These are phyloP conservation scores for Drepana arcuata DNA, from an alignment of 1,140 invertebrate species.

Conservation along the genomic window DNA sequence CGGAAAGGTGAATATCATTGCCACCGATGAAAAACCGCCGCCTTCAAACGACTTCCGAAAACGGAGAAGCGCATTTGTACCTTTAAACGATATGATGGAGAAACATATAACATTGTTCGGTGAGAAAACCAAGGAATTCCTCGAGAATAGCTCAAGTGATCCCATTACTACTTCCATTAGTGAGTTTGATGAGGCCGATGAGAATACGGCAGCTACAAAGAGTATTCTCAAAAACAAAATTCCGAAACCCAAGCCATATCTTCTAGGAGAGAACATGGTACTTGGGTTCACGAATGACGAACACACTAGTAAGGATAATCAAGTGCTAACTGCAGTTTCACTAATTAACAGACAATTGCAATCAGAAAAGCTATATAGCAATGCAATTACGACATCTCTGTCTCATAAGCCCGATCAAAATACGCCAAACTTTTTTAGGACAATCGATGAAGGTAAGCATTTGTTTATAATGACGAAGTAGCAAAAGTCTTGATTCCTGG, in stretches of 20 bases:
- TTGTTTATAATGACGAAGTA: no score
- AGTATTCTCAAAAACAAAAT: slow-evolving; percentile 82
- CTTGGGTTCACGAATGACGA: slow-evolving; percentile 38
- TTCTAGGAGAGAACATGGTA: slow-evolving; percentile 75
- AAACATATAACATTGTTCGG: slow-evolving; percentile 57
- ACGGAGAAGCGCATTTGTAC: slow-evolving; percentile 70
- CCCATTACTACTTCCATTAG: slow-evolving; percentile 11
- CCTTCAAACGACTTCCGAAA: slow-evolving; percentile 84
- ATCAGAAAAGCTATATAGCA: slow-evolving; percentile 26
- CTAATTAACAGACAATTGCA: slow-evolving; percentile 51
- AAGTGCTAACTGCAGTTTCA: slow-evolving; percentile 33
- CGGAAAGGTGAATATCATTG: slow-evolving; percentile 88
- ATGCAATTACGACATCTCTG: slow-evolving; percentile 25
- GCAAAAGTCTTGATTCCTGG: no score
- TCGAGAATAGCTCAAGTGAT: no score
- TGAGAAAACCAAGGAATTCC: slow-evolving; percentile 30
- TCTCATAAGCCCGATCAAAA: no score
- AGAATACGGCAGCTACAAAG: slow-evolving; percentile 74
- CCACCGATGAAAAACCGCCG: slow-evolving; percentile 87
- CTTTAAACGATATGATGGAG: slow-evolving; percentile 53
- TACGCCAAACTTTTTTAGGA: slow-evolving; percentile 29
- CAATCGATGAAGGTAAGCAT: slow-evolving; percentile 44
- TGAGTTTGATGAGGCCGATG: slow-evolving; percentile 43
- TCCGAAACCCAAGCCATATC: slow-evolving; percentile 78
- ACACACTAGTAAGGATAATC: slow-evolving; percentile 14